These are phyloP conservation scores for Hylaeus volcanicus DNA, from an alignment of 1,140 invertebrate genomes.

Conservation along the genomic window DNA sequence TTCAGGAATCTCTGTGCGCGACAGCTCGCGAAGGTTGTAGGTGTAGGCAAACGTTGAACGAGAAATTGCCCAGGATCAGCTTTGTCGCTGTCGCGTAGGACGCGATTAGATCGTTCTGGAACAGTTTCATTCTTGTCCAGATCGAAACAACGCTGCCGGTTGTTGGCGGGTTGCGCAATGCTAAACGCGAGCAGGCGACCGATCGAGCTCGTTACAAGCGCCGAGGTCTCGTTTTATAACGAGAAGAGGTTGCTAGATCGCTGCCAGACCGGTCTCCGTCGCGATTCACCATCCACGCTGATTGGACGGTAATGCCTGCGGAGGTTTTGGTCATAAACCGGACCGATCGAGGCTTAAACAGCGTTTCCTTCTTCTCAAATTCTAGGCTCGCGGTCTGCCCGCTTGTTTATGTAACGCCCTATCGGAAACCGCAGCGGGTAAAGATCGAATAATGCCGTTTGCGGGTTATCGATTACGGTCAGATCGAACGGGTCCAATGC, in stretches of 20 bases:
- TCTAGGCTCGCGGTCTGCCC: conserved; percentile 3
- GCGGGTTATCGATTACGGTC: conserved; percentile 5
- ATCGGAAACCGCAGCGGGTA: conserved; percentile 8
- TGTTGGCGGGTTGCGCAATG: conserved; percentile 71
- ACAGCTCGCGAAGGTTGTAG: not conserved
- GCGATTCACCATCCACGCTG: conserved; percentile 25
- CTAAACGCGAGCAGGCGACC: conserved; percentile 67
- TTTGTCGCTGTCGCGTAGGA: not conserved
- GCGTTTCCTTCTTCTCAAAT: conserved; percentile 45
- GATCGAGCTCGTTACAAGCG: conserved; percentile 37
- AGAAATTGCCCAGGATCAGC: not conserved
- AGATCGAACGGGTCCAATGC: not conserved
- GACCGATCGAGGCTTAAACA: not conserved
- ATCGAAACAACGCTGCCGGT: conserved; percentile 22
- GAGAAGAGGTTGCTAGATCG: conserved; percentile 24
- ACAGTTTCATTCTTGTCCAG: conserved; percentile 25
- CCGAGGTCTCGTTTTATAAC: conserved; percentile 41
- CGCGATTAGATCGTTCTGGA: conserved; percentile 38
- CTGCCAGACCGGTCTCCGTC: conserved; percentile 5
- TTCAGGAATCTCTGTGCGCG: too few relatives aligned
- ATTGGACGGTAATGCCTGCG: conserved; percentile 31
- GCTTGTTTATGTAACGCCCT: conserved; percentile 22
- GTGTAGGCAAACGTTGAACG: not conserved
- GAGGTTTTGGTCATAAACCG: conserved; percentile 28
- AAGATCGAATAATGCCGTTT: conserved; percentile 18